Evolutionary conservation across 2,113 vertebrate species (phyloP).

Genomic region (Australoheros scitulus): DNA sequence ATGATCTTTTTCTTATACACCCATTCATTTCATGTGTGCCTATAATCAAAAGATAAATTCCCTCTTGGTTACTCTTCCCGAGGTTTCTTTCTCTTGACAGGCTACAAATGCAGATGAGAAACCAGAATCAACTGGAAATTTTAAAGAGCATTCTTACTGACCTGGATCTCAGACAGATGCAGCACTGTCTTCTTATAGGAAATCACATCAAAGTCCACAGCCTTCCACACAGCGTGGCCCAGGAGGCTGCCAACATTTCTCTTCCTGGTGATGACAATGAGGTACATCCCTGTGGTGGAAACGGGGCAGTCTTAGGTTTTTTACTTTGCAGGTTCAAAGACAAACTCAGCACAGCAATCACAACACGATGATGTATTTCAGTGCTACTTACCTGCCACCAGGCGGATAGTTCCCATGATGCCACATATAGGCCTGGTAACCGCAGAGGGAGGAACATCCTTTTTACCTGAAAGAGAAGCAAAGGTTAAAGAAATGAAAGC

Average conservation of each 20-base stretch:
- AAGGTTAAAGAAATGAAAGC: rapidly evolving
- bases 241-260: constrained; percentile 93
- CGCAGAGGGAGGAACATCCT: constrained; percentile 91
- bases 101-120: too few species aligned
- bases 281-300: constrained; percentile 87
- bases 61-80: too few species aligned
- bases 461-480: constrained; percentile 82
- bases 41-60: too few species aligned
- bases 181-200: constrained; percentile 97
- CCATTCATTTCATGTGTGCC: too few species aligned
- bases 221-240: constrained; percentile 95
- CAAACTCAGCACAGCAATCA: not conserved
- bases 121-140: too few species aligned
- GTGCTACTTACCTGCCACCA: constrained; percentile 89
- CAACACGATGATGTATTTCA: not conserved
- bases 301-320: not conserved
- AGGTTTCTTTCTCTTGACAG: too few species aligned
- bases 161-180: constrained; percentile 97
- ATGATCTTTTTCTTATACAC: too few species aligned
- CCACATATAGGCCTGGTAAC: constrained; percentile 93
- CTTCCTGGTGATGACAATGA: constrained; percentile 96
- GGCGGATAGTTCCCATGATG: constrained; percentile 92
- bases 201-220: constrained; percentile 92
- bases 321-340: not conserved
- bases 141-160: constrained; percentile 50